Conservation (phyloP, 64 coral and sea anemone genomes). For the Porites australiensis region DNA sequence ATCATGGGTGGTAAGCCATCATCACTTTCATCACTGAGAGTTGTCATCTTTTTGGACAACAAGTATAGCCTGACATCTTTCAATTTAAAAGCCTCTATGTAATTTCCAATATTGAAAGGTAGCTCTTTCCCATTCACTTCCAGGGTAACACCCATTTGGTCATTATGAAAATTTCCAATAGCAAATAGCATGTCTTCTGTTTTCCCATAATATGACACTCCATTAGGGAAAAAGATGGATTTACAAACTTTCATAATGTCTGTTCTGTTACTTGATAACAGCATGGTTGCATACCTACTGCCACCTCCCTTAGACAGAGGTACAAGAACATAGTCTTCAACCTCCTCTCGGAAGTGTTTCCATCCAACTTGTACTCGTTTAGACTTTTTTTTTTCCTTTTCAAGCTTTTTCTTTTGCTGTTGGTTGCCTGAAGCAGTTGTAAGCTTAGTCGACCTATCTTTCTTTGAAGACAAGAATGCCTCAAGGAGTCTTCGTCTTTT, state of each 20-base stretch:
- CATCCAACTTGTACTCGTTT: conserved; percentile 76
- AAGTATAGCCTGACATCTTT: conserved; percentile 78
- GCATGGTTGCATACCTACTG: conserved; percentile 56
- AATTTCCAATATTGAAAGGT: conserved; percentile 75
- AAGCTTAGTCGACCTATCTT: conserved; percentile 64
- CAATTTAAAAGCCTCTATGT: conserved; percentile 73
- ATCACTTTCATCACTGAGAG: conserved; percentile 61
- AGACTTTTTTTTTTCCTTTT: conserved; percentile 62
- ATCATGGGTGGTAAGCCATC: conserved; percentile 48
- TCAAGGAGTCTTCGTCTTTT: conserved; percentile 65
- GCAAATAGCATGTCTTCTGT: conserved; percentile 49
- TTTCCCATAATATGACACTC: conserved; percentile 68
- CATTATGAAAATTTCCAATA: conserved; percentile 78
- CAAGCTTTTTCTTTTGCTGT: conserved; percentile 72
- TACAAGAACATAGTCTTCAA: conserved; percentile 53
- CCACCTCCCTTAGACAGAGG: conserved; percentile 76
- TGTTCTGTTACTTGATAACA: conserved; percentile 38
- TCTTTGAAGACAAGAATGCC: conserved; percentile 69
- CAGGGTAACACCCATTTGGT: conserved; percentile 65
- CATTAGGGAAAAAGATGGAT: conserved; percentile 74
- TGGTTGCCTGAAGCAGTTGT: conserved; percentile 19
- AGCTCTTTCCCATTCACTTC: conserved; percentile 61
- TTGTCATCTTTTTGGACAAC: conserved; percentile 58
- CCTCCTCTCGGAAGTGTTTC: conserved; percentile 68
- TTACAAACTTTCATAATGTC: conserved; percentile 70